Conservation (phyloP, 2,888 invertebrate species). For the Spodoptera littoralis region DNA sequence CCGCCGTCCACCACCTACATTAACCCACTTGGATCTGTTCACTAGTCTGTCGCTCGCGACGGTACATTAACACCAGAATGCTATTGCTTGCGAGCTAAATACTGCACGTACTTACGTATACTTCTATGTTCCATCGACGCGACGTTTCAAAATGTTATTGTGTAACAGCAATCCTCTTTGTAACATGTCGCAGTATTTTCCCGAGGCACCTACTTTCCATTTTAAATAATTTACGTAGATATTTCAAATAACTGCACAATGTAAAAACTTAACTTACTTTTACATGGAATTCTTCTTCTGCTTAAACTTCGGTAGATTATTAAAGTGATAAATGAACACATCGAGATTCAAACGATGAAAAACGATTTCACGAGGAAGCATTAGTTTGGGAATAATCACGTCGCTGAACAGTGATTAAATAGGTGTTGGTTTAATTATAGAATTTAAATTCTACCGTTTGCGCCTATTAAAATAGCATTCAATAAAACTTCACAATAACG, state of each 20-base stretch:
- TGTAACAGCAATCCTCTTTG: slow-evolving; percentile 34
- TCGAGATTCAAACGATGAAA: too few species aligned
- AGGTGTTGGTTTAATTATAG: too few species aligned
- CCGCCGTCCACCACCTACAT: slow-evolving; percentile 24
- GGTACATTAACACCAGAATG: slow-evolving; percentile 15
- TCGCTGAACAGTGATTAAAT: too few species aligned
- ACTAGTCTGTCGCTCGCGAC: slow-evolving; percentile 19
- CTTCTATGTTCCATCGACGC: not conserved
- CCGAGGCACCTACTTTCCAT: slow-evolving; percentile 34
- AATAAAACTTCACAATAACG: too few species aligned
- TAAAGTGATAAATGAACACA: too few species aligned
- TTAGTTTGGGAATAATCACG: too few species aligned
- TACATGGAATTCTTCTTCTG: slow-evolving; percentile 1
- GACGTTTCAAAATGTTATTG: slow-evolving; percentile 25
- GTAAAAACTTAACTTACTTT: slow-evolving; percentile 23
- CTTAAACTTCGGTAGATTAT: not conserved
- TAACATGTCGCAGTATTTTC: slow-evolving; percentile 10
- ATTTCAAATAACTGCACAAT: slow-evolving; percentile 16
- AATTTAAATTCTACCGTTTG: too few species aligned
- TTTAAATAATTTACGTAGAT: slow-evolving; percentile 33
- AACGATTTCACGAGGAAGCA: too few species aligned
- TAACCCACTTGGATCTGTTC: slow-evolving; percentile 35
- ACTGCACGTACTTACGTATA: not conserved
- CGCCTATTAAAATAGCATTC: too few species aligned
- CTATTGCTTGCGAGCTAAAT: not conserved